Evolutionary conservation across 2,797 vertebrate genomes (phyloP), one percentile per base, ranked within the genome.

Genomic region (Somateria mollissima): DNA sequence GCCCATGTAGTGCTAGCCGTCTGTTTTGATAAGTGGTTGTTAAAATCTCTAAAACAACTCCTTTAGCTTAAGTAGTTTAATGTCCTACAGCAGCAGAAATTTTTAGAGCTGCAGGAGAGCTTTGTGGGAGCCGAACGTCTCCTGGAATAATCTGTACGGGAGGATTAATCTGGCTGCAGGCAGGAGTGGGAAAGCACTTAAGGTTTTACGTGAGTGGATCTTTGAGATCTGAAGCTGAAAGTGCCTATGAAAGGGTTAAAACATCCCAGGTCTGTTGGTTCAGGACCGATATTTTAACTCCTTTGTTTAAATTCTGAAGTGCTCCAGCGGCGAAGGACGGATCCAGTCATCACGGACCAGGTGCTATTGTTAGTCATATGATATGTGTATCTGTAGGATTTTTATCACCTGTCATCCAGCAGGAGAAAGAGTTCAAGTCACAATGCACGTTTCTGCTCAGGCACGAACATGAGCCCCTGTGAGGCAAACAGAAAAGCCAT

Each of bases 391-490:
- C 87, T 13, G 47, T 90, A 81, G 85, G 95, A 89, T 91, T 97
- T 97, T 96, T 95, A 97, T 96, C 96, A 90, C 87, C 94, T 96
- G 92, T 96, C 92, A 92, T 95, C 87, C 92, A 81, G 70, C 84
- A 76, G 71, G 73, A 94, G 93, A 94, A 84, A 73, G 73, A 81
- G 74, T 82, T 96, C 87, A 82, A 95, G 85, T 79, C 92, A 81
- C 92, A 96, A 88, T 88, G 87, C 87, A 49, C 56, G 7, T 82
- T 92, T 92, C 89, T 94, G 83, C 89, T 87, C 87, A 89, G 95
- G 79, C 95, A 93, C 51, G 94, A 97, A 95, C 85, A 34, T 13
- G 85, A 96, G 92, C 92, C 92, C 83, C 89, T 94, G 89, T 96
- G 95, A 95, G 91, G 92, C 94, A 92, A 95, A 95, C 94, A 95